A percentile compares a stretch with the other conserved stretches of the same genome.
phyloP scores from a whole-genome alignment of 2,888 invertebrate genomes.

The Sphaeridia pumilis region DNA sequence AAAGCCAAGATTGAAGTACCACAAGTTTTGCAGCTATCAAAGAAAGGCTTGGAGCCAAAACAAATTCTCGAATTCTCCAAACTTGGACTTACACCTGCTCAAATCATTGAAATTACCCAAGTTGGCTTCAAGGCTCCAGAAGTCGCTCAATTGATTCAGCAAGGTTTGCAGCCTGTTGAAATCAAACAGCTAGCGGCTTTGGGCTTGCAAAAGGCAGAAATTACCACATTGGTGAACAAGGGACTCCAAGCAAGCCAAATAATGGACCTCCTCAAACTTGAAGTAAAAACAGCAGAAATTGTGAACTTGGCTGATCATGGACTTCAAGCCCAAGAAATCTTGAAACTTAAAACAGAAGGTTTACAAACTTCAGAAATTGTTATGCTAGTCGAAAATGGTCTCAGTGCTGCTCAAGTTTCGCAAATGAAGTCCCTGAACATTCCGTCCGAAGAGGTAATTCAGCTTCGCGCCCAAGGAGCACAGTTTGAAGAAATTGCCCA shows the following conservation, averaged over 20 bases:
- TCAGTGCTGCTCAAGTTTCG: not conserved
- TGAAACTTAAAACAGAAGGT: not conserved
- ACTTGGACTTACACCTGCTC: not conserved
- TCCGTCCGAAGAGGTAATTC: not conserved
- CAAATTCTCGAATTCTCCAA: not conserved
- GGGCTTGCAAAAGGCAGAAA: not conserved
- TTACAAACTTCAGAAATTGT: not conserved
- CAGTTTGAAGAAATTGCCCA: not conserved
- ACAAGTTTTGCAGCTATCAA: not conserved
- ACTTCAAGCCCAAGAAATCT: not conserved
- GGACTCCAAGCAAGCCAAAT: not conserved
- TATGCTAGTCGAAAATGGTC: not conserved
- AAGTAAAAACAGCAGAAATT: not conserved
- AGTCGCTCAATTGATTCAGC: not conserved
- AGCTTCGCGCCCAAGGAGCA: not conserved
- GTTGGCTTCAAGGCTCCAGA: not conserved
- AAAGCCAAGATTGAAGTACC: too few species aligned
- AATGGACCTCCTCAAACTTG: not conserved
- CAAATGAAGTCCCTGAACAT: not conserved
- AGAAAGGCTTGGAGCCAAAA: not conserved
- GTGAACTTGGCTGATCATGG: not conserved
- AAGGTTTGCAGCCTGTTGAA: not conserved
- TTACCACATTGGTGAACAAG: not conserved
- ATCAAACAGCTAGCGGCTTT: not conserved
- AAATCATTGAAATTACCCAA: not conserved